Evolutionary conservation across 2,113 vertebrate species (phyloP), one percentile per base, ranked within the genome.

Genomic region (Otis tarda): DNA sequence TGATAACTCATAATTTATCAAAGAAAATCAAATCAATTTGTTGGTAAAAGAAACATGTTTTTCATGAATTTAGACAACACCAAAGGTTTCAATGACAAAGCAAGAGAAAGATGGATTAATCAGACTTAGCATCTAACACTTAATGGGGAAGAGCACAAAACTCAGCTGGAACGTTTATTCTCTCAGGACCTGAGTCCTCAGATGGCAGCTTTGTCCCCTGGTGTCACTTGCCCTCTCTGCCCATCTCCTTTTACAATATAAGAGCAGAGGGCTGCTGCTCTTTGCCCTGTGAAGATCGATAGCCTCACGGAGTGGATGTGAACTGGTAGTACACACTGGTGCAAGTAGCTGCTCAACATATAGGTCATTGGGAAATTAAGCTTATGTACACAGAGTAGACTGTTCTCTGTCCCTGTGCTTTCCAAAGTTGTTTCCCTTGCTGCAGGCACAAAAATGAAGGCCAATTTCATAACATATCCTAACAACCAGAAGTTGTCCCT

Each of bases 11-110:
- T 95, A 94, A 97, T 94, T 96, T 94, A 97, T 96, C 94, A 96
- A 96, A 96, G 96, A 95, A 96, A 95, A 97, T 96, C 93, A 95
- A 87, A 93, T 93, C 91, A 95, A 96, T 95, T 96, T 95, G 91
- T 95, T 94, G 78, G 94, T 85, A 96, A 94, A 93, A 94, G 94
- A 94, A 96, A 91, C 93, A 89, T 73, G 91, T 87, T 95, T 97
- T 91, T 85, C 59, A 82, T 63, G 23, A 95, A 87, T 94, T 89
- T 93, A 91, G 91, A 93, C 93, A 90, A 59, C 59, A 21, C 61
- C 3, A 27, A 83, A 94, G 83, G 55, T 91, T 94, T 87, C 5
- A 2, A 76, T 94, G 95, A 89, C 70, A 94, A 89, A 94, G 74
- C 80, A 91, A n/a, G 78, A 80, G 89, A 76, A 74, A 28, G 63